Evolutionary conservation across 2,797 vertebrate genomes (phyloP), one percentile per base, ranked within the genome.

Genomic region (Trachurus trachurus): DNA sequence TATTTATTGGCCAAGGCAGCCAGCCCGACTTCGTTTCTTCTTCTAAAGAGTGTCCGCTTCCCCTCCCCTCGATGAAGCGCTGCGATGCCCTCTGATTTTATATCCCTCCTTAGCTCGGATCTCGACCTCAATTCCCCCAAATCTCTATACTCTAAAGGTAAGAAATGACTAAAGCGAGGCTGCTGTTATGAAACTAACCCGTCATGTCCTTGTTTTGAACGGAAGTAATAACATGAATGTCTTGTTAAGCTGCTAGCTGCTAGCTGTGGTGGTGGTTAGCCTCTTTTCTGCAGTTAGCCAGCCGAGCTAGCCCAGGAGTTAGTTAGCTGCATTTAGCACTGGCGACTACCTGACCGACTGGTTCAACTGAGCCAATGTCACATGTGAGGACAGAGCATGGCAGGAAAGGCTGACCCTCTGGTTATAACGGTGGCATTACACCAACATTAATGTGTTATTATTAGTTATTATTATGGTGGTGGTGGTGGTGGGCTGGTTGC

Each of bases 51-150:
- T 93, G 92, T 93, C 91, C 92, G 93, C 92, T 92, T 94, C 92
- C 93, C 90, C 93, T 94, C 93, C 92, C 88, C 92, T 94, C 94
- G 85, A 94, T 94, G 93, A 95, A 94, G 94, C 92, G 95, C 93
- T 96, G 96, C 96, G 96, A 98, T 98, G 97, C 97, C 97, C 96
- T 98, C 97, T 96, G 97, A 98, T 97, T 98, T 98, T 94, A 97
- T 98, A 94, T 97, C 97, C 90, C 96, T 98, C 90, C 96, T 98
- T 89, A 98, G 96, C 95, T 96, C 97, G 93, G 97, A 98, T 93
- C 95, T 98, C 95, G 97, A 98, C 95, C 97, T 98, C 90, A 97
- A 97, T 92, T 98, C 97, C 80, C 97, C 97, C 63, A 98, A 98
- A 95, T 98, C 97, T 76, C 95, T 98, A 78, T 98, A 98, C 93